Evolutionary conservation across 2,113 vertebrate genomes (phyloP), one percentile per base, ranked within the genome.

Genomic region (Oncorhynchus nerka): DNA sequence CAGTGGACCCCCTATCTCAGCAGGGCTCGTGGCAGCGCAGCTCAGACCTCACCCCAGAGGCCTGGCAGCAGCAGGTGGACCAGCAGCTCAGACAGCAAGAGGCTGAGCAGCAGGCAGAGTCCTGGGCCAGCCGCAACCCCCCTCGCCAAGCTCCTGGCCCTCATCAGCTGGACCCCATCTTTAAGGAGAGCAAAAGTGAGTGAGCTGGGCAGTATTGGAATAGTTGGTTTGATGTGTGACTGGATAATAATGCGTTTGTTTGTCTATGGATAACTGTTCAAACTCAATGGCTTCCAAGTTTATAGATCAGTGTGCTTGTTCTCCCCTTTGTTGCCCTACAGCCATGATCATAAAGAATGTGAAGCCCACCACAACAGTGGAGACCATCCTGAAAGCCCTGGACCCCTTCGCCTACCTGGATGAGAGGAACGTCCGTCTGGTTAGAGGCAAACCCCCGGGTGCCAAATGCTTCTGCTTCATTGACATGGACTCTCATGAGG

Each of bases 341-440:
- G 98, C 97, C 2, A 96, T 99, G 88, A 98, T 99, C 82, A 93
- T 99, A 81, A 97, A 97, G 81, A 95, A 98, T 20, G 95, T 99
- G 74, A 95, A 95, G 77, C 93, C 95, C 66, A 96, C 94, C 81
- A 98, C 96, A 5, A 94, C 96, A 0, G 95, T 97, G 0, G 96
- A 97, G 79, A 95, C 93, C 45, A 97, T 99, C 12, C 93, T 99
- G 75, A 96, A 95, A 86, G 93, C 96, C 26, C 89, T 99, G 85
- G 96, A 97, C 67, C 94, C 96, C 0, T 99, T 95, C 3, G 96
- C 97, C 1, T 96, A 88, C 64, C 92, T 99, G 68, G 97, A 97
- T 79, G 95, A 96, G 22, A 94, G 95, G 85, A 98, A 94, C 0
- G 95, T 99, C 66, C 96, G 97, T 20, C 93, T 99, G 45, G 96